Evolutionary conservation across 2,113 vertebrate species (phyloP), one percentile per base, ranked within the genome.

Genomic region (Rhipidura dahli): DNA sequence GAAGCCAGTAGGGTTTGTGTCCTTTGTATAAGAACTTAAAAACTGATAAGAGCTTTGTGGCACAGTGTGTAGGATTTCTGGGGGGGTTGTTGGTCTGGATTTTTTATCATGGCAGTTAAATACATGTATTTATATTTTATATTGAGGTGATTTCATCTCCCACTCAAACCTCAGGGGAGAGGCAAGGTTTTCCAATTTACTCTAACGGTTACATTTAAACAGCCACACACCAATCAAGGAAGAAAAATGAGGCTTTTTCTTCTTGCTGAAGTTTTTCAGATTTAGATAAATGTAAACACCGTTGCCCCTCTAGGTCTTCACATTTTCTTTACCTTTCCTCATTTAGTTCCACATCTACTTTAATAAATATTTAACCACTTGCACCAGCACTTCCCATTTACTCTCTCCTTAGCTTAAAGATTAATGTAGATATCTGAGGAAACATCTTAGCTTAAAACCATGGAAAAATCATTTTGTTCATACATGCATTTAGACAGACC

Each of bases 311-410:
- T 61, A 91, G 89, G 91, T 93, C 90, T 94, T 89, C 9, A 19
- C 56, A 78, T 96, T 93, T 97, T 92, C 97, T 97, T 97, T 96
- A 96, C 97, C 96, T 94, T 96, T 95, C 95, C 94, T 98, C 97
- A 96, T 90, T 91, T 92, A 95, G 93, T 89, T 89, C 71, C 68
- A 90, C 85, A 72, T 94, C 75, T 80, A 70, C 72, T 92, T 95
- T 87, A 96, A 97, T 97, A 95, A 97, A 96, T 95, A 97, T 95
- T 97, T 97, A 97, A 96, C 57, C 76, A 91, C 30, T 33, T 65
- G 73, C 60, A 90, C 69, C 50, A 92, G 68, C 79, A 88, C 71
- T 90, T 78, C 59, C 84, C 87, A 91, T 86, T 95, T 93, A 73
- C 73, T 93, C 47, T 87, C 71, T 93, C 71, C 44, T 92, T 96